A percentile compares a stretch with the other conserved stretches of the same genome.
Conservation (phyloP, 2,888 invertebrate genomes). For the Eulithis testata region DNA sequence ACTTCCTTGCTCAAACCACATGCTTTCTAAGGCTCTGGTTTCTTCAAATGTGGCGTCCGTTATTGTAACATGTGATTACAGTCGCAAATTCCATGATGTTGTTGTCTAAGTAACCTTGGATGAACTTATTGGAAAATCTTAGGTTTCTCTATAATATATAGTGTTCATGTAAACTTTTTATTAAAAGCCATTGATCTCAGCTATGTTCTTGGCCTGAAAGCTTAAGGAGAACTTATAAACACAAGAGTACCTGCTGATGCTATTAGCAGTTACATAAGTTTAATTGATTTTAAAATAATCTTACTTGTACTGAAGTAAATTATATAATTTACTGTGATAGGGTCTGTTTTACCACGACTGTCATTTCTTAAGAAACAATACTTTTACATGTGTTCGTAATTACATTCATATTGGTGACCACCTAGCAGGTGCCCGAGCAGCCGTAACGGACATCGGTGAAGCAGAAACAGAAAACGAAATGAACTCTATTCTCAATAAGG, state of each 20-base stretch:
- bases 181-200: no score
- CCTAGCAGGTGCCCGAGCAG: constrained; percentile 74
- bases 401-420: constrained; percentile 80
- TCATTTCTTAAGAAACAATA: constrained; percentile 4
- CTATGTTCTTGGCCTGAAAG: no score
- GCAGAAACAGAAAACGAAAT: constrained; percentile 50
- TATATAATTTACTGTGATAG: neutral
- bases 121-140: no score
- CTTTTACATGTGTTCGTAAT: constrained; percentile 68
- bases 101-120: no score
- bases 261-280: no score
- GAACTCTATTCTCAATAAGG: constrained; percentile 3
- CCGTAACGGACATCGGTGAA: constrained; percentile 74
- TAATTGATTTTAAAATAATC: no score
- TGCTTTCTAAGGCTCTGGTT: constrained; percentile 58
- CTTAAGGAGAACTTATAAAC: no score
- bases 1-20: constrained; percentile 74
- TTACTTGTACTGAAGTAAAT: no score
- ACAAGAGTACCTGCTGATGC: no score
- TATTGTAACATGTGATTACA: neutral
- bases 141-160: no score
- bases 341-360: neutral
- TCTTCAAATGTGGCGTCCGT: neutral
- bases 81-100: neutral
- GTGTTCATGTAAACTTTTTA: no score